Conservation (phyloP, 2,888 invertebrate species). For the Drosophila formosana region DNA sequence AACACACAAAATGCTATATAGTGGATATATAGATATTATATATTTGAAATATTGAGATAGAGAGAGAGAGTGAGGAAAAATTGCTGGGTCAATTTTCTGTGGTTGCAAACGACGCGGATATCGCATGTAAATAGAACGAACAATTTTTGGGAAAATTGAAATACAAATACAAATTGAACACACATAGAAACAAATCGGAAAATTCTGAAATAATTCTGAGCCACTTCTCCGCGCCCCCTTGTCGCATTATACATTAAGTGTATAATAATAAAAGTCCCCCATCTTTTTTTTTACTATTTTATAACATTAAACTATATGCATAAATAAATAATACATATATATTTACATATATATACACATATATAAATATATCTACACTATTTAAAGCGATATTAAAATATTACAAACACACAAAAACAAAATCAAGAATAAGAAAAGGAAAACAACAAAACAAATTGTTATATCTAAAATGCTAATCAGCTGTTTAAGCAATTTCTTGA, state of each 20-base stretch:
- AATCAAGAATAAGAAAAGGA: neutral
- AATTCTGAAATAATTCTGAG: neutral
- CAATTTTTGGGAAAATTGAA: constrained; percentile 7
- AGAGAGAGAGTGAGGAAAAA: constrained; percentile 7
- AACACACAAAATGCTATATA: constrained; percentile 17
- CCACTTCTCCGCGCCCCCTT: neutral
- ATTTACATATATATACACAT: constrained; percentile 14
- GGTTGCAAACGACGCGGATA: constrained; percentile 40
- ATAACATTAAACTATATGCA: constrained; percentile 8
- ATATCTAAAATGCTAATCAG: constrained; percentile 43
- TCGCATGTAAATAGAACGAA: constrained; percentile 36
- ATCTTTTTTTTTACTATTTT: constrained; percentile 18
- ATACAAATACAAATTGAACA: neutral
- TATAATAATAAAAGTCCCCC: neutral
- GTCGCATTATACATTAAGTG: neutral
- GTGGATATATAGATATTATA: constrained; percentile 4
- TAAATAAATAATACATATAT: constrained; percentile 7
- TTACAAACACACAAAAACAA: constrained; percentile 17
- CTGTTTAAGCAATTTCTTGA: constrained; percentile 40
- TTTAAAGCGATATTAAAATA: constrained; percentile 57
- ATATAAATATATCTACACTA: constrained; percentile 32
- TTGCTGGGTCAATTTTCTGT: constrained; percentile 49
- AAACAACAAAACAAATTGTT: constrained; percentile 32
- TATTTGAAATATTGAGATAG: neutral
- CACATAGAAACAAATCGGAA: neutral